Conservation (phyloP, 1,140 invertebrate genomes). For the Drosophila melanogaster region DNA sequence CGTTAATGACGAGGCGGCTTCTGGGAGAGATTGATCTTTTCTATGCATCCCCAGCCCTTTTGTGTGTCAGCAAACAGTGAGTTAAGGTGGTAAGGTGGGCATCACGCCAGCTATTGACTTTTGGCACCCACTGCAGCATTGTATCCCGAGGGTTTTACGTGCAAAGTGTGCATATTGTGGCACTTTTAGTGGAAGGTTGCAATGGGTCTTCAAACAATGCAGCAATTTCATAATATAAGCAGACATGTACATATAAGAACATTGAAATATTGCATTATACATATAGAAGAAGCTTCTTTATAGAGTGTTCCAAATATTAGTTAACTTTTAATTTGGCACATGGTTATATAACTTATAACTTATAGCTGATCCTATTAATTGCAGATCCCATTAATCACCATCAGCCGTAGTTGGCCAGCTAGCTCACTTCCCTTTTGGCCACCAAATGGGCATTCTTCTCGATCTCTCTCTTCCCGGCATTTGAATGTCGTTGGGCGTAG, state of each 20-base stretch:
- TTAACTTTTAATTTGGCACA: no score
- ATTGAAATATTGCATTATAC: no score
- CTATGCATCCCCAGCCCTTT: neutral
- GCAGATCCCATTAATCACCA: constrained; percentile 47
- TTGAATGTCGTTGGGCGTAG: constrained; percentile 53
- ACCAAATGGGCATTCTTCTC: constrained; percentile 10
- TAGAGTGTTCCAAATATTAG: no score
- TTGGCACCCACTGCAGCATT: constrained; percentile 24
- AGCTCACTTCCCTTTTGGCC: constrained; percentile 24
- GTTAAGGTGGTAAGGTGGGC: neutral
- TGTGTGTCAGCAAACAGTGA: constrained; percentile 28
- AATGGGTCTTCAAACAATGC: neutral
- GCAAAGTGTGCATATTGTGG: constrained; percentile 9
- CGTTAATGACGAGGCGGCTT: constrained; percentile 30
- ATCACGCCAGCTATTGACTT: constrained; percentile 36
- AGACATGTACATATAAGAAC: no score
- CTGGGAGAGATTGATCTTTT: constrained; percentile 42
- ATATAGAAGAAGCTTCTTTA: no score
- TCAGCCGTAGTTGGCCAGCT: constrained; percentile 26
- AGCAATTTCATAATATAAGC: neutral
- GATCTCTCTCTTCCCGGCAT: neutral
- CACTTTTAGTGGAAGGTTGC: neutral
- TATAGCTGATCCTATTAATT: constrained; percentile 46
- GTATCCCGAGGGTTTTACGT: constrained; percentile 24
- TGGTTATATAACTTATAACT: no score